Evolutionary conservation across 1,140 invertebrate genomes (phyloP).

Genomic region (Monomorium pharaonis): DNA sequence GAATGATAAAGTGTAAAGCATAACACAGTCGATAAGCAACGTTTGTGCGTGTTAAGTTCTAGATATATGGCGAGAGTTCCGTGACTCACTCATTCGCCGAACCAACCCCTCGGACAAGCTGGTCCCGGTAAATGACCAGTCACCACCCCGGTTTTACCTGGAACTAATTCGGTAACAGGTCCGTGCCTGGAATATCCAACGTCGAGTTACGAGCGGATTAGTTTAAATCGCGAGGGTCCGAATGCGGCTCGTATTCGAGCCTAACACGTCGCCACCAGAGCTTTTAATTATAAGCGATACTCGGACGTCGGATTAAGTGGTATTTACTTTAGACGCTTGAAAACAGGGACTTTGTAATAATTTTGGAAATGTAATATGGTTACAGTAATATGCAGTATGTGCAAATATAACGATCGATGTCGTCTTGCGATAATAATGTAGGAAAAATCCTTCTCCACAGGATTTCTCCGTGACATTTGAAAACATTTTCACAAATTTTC

Average conservation of each 20-base stretch:
- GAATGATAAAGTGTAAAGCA: conserved; percentile 40
- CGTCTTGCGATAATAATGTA: not conserved
- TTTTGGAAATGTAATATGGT: conserved; percentile 33
- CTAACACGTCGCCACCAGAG: conserved; percentile 50
- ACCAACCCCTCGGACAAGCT: conserved; percentile 48
- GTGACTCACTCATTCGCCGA: conserved; percentile 15
- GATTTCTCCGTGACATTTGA: not conserved
- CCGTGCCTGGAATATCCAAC: conserved; percentile 65
- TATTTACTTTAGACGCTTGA: conserved; percentile 46
- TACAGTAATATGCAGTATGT: not conserved
- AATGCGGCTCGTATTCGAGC: conserved; percentile 58
- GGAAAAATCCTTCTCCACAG: not conserved
- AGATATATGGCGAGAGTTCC: not conserved
- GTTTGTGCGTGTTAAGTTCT: conserved; percentile 6
- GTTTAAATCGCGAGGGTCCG: conserved; percentile 59
- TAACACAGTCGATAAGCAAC: conserved; percentile 67
- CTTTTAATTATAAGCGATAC: conserved; percentile 60
- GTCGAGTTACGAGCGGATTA: conserved; percentile 58
- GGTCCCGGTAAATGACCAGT: conserved; percentile 53
- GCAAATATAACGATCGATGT: not conserved
- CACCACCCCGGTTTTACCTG: conserved; percentile 63
- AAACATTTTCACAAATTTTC: not conserved
- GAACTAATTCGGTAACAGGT: conserved; percentile 57
- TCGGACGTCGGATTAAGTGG: conserved; percentile 46
- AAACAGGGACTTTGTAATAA: conserved; percentile 38